Evolutionary conservation across 2,888 invertebrate species (phyloP), one percentile per base, ranked within the genome.

Genomic region (Elmis aenea): DNA sequence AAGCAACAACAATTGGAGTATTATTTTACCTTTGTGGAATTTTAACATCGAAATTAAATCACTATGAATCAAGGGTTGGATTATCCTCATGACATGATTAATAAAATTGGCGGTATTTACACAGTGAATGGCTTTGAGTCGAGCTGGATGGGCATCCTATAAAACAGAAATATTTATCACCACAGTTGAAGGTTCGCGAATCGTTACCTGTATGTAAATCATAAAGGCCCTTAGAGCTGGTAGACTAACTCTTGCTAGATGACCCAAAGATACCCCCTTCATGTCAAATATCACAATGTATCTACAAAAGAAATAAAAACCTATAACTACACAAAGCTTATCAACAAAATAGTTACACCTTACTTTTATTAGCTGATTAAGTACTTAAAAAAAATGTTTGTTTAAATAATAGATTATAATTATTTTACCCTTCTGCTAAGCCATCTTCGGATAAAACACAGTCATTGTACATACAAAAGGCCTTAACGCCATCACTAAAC

Each of bases 391-490:
- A n/a, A n/a, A n/a, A n/a, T n/a, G n/a, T n/a, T n/a, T n/a, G n/a
- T n/a, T n/a, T n/a, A n/a, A n/a, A n/a, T n/a, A n/a, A n/a, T n/a
- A n/a, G n/a, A n/a, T n/a, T n/a, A n/a, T n/a, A n/a, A n/a, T n/a
- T n/a, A n/a, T n/a, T 10, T 58, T 49, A 68, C 66, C 68, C 68
- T 37, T 68, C 65, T 14, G 55, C 59, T 5, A 69, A 46, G 1
- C 71, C 62, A 53, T 81, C 80, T 50, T 79, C 80, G 0, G 79
- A 79, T 26, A 80, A 59, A 40, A 79, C 72, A 41, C 77, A 69
- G 55, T 81, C 80, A 53, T 81, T 81, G 60, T 78, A 78, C 77
- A 80, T 79, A 61, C 79, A 80, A 62, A 81, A 80, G 5, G 68
- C 69, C 31, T 78, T 74, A 16, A 81, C 72, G 0, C 75, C 76